Evolutionary conservation across 2,888 invertebrate genomes (phyloP).

Genomic region (Salticus scenicus): DNA sequence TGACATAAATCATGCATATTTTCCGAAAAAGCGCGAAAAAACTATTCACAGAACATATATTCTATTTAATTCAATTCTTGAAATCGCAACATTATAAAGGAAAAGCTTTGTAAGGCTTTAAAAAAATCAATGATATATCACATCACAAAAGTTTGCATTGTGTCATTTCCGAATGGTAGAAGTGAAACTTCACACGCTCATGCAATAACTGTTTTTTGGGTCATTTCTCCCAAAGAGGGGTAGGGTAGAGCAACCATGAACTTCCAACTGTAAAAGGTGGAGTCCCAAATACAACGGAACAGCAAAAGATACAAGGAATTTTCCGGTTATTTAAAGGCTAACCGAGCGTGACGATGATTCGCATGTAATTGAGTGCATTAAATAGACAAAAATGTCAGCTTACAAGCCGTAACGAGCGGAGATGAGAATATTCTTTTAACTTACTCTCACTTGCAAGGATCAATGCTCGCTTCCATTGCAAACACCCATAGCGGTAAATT

Average conservation of each 20-base stretch:
- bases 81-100: not conserved
- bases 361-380: not conserved
- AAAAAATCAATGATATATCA: not conserved
- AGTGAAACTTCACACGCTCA: constrained; percentile 34
- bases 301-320: constrained; percentile 1
- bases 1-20: no score
- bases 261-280: constrained; percentile 7
- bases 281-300: not conserved
- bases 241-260: not conserved
- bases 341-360: constrained; percentile 1
- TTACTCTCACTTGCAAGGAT: not conserved
- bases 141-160: not conserved
- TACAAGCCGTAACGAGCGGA: not conserved
- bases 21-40: no score
- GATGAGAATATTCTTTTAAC: not conserved
- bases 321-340: constrained; percentile 31
- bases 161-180: constrained; percentile 17
- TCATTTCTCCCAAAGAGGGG: constrained; percentile 7
- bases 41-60: not conserved
- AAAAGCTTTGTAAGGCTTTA: not conserved
- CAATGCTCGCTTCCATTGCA: not conserved
- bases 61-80: not conserved
- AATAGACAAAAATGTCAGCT: not conserved
- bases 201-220: constrained; percentile 21
- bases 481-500: no score